Evolutionary conservation across 2,797 vertebrate genomes (phyloP), one percentile per base, ranked within the genome.

Genomic region (Nannoperca australis): DNA sequence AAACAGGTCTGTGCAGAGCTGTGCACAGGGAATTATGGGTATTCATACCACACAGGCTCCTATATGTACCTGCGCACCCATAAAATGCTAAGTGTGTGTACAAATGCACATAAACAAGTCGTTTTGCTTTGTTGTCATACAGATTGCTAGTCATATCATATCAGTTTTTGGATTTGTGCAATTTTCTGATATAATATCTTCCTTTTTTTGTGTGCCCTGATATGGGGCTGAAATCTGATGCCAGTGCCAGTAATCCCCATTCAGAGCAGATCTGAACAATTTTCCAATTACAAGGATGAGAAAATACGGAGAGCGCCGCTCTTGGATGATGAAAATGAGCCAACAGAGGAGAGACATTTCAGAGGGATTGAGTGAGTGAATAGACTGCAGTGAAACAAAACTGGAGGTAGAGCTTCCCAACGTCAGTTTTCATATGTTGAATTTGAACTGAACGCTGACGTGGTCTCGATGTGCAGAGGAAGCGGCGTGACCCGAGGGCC

Each of bases 231-330:
- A 74, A 80, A 81, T 76, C 65, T 56, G 59, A 76, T 81, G 67
- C 71, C 34, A 30, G 59, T 15, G 30, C 42, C 51, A 69, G 65
- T 84, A 81, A 83, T 83, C 69, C 63, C 53, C 45, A 71, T 78
- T 85, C 79, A 81, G 42, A 61, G 61, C 65, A 60, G 64, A 76
- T 76, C 61, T 70, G 68, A 81, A 74, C 76, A 68, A 34, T 83
- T 79, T 85, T 83, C 80, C 79, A 84, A 83, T 83, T 83, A 81
- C 73, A 76, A 54, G 70, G 73, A 73, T 80, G 67, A 75, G 34
- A 78, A 79, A 81, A 63, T 74, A 44, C 50, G n/a, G n/a, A 67
- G 58, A 67, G 34, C 56, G 36, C 24, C 73, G 18, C 74, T 73
- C 63, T 36, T 13, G 45, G 63, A 81, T 70, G 70, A 83, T 82